Conservation (phyloP, 2,888 invertebrate genomes). For the Cantharis rufa region DNA sequence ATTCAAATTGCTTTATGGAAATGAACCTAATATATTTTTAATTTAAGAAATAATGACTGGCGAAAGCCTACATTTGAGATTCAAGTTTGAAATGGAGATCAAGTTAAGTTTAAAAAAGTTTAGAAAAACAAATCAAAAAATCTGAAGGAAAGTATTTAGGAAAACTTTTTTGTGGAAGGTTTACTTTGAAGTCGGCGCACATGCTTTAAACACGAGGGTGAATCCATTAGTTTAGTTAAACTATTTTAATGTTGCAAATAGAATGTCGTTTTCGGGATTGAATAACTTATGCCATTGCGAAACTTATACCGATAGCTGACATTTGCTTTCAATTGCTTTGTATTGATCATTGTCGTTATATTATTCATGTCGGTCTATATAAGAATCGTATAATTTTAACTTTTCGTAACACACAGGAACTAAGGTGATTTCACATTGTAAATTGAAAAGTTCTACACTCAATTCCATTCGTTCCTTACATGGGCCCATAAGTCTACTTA, state of each 20-base stretch:
- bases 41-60: background rate
- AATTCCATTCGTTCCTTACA: conserved; percentile 40
- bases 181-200: background rate
- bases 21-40: background rate
- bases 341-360: conserved; percentile 22
- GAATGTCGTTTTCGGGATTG: conserved; percentile 15
- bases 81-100: background rate
- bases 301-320: conserved; percentile 12
- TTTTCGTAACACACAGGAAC: conserved; percentile 35
- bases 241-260: conserved; percentile 19
- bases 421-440: conserved; percentile 43
- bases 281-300: conserved; percentile 18
- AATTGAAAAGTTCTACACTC: conserved; percentile 45
- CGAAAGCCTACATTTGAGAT: background rate
- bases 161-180: background rate
- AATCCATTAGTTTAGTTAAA: conserved; percentile 12
- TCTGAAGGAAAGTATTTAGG: background rate
- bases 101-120: background rate
- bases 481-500: conserved; percentile 27
- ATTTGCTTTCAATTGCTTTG: conserved; percentile 14
- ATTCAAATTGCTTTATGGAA: background rate
- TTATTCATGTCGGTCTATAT: conserved; percentile 34
- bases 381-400: conserved; percentile 23
- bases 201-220: conserved; percentile 4
- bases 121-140: background rate